phyloP scores from a whole-genome alignment of 2,113 vertebrate genomes.

The Oxygymnocypris stewartii region DNA sequence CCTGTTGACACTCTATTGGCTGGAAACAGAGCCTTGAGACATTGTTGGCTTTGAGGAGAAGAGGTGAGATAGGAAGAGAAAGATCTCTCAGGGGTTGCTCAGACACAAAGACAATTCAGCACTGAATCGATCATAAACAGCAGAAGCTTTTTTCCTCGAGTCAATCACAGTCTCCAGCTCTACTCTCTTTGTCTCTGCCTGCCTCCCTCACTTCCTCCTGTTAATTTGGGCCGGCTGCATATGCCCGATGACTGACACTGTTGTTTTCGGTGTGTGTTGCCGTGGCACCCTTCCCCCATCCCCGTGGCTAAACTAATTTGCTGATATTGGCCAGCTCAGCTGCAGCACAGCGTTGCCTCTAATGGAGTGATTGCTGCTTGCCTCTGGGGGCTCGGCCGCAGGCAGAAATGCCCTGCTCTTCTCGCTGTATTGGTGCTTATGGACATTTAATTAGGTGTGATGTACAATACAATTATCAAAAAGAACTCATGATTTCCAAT shows the following conservation, averaged over 20 bases:
- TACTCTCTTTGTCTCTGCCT: conserved; percentile 51
- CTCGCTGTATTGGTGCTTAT: conserved; percentile 66
- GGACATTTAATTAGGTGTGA: conserved; percentile 76
- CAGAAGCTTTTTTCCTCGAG: conserved; percentile 61
- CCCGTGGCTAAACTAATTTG: conserved; percentile 75
- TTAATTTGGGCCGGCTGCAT: conserved; percentile 47
- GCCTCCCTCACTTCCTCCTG: conserved; percentile 47
- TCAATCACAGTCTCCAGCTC: conserved; percentile 54
- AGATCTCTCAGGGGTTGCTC: conserved; percentile 48
- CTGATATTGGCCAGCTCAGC: conserved; percentile 78
- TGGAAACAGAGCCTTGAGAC: conserved; percentile 39
- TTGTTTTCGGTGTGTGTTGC: conserved; percentile 45
- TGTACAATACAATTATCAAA: conserved; percentile 74
- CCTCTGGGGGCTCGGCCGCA: conserved; percentile 56
- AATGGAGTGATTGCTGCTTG: conserved; percentile 78
- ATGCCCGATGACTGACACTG: conserved; percentile 50
- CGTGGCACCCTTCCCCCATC: conserved; percentile 43
- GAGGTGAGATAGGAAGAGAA: conserved; percentile 25
- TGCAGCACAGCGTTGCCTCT: conserved; percentile 66
- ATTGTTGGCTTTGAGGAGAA: not conserved
- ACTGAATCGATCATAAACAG: conserved; percentile 59
- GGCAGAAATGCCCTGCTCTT: conserved; percentile 43
- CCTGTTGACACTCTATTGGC: conserved; percentile 38
- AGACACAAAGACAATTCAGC: conserved; percentile 51
- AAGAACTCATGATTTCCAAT: conserved; percentile 63